Percentiles rank a stretch among this genome's conserved stretches.
Conservation (phyloP, 30 jellyfish, hydroid and myxozoan species). For the Morbakka virulenta region DNA sequence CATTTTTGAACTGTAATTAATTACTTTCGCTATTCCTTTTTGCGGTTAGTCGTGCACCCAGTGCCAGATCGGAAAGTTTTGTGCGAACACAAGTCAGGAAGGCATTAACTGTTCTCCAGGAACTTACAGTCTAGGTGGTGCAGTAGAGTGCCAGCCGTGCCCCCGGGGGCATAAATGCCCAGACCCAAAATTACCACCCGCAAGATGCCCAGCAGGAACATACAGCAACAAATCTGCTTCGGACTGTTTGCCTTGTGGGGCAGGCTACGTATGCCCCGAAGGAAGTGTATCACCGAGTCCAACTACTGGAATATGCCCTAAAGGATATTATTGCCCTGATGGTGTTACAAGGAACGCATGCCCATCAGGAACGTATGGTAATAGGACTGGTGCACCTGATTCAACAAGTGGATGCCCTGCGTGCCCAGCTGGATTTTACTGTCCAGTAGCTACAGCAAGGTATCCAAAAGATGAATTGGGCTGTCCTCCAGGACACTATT, state of each 20-base stretch:
- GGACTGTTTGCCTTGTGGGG: constrained; percentile 64
- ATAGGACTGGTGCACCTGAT: constrained; percentile 81
- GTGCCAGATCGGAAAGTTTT: constrained; percentile 86
- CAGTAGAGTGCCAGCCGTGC: constrained; percentile 72
- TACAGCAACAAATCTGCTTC: constrained; percentile 76
- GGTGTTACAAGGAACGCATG: constrained; percentile 46
- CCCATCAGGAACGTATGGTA: constrained; percentile 98
- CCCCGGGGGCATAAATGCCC: constrained; percentile 90
- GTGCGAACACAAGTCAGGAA: constrained; percentile 78
- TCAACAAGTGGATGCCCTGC: constrained; percentile 80
- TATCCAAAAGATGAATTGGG: constrained; percentile 64
- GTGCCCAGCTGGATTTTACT: constrained; percentile 95
- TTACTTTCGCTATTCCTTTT: too few relatives aligned
- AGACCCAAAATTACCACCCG: constrained; percentile 56
- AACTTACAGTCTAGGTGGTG: constrained; percentile 74
- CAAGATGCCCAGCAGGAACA: constrained; percentile 77
- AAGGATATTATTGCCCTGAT: constrained; percentile 90
- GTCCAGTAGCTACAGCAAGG: constrained; percentile 88
- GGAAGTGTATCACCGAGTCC: constrained; percentile 90
- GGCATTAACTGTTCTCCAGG: constrained; percentile 79
- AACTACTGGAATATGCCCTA: constrained; percentile 70
- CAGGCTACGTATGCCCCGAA: constrained; percentile 83
- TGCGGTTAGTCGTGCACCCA: constrained; percentile 83
- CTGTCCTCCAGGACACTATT: constrained; percentile 97
- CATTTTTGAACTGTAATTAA: too few relatives aligned